Percentiles rank a stretch among this genome's conserved stretches.
Evolutionary conservation across 2,797 vertebrate genomes (phyloP).

Genomic region (Dendrocincla fuliginosa): DNA sequence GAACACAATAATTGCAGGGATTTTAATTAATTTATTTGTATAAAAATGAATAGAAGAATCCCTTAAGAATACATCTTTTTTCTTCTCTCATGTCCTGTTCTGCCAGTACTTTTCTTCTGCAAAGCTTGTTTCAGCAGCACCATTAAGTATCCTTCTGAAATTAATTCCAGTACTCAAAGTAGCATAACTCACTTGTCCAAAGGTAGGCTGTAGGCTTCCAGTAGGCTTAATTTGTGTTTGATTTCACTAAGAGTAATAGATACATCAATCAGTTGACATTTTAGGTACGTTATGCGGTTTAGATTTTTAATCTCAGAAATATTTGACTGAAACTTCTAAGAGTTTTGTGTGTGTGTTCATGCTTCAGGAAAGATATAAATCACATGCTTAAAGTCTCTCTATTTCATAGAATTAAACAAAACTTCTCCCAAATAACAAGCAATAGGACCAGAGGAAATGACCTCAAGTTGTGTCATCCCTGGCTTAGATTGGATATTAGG

Average conservation of each 20-base stretch:
- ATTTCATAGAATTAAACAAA: background rate
- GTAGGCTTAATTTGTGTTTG: constrained; percentile 6
- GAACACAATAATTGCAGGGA: background rate
- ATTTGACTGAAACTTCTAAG: background rate
- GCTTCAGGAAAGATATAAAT: background rate
- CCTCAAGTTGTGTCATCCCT: background rate
- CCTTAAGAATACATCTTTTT: background rate
- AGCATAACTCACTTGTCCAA: constrained; percentile 1
- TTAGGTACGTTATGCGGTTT: background rate
- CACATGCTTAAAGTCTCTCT: background rate
- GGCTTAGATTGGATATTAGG: background rate
- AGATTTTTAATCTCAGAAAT: background rate
- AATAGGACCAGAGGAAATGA: background rate
- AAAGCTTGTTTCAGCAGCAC: constrained; percentile 42
- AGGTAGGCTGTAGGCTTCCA: background rate
- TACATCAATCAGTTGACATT: background rate
- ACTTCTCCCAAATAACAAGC: rapidly evolving
- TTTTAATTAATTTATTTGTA: constrained; percentile 18
- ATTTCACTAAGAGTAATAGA: constrained; percentile 16
- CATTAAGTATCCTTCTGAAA: constrained; percentile 8
- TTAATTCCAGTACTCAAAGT: constrained; percentile 56
- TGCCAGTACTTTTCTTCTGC: background rate
- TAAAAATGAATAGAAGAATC: background rate
- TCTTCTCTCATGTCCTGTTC: background rate
- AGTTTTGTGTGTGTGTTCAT: background rate